Evolutionary conservation across 2,888 invertebrate species (phyloP).

Genomic region (Helleia helle): DNA sequence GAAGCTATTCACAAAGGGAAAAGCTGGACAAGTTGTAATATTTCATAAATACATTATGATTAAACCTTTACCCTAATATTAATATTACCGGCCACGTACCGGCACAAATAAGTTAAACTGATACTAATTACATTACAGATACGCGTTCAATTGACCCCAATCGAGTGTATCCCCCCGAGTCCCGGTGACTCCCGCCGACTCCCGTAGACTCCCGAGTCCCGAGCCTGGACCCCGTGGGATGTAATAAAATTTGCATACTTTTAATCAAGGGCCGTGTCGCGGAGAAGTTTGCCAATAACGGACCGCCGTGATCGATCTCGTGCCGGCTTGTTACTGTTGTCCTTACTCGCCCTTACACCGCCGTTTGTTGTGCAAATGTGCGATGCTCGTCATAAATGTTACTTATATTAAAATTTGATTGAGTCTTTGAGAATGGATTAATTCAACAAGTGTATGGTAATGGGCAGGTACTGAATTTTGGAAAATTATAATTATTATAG

Average conservation of each 20-base stretch:
- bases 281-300: conserved; percentile 75
- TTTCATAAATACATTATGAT: too few relatives aligned
- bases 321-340: conserved; percentile 50
- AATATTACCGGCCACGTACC: background rate
- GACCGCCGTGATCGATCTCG: conserved; percentile 64
- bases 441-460: too few relatives aligned
- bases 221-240: conserved; percentile 46
- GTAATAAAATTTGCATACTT: conserved; percentile 76
- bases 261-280: conserved; percentile 75
- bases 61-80: too few relatives aligned
- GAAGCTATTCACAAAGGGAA: too few relatives aligned
- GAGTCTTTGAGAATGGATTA: too few relatives aligned
- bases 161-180: conserved; percentile 31
- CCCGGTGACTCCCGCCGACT: conserved; percentile 12
- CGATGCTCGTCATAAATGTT: conserved; percentile 20
- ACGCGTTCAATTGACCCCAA: conserved; percentile 32
- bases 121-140: conserved; percentile 31
- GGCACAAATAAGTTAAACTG: conserved; percentile 21
- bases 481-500: too few relatives aligned
- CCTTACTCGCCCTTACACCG: too few relatives aligned
- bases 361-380: conserved; percentile 33
- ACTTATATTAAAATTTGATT: too few relatives aligned
- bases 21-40: too few relatives aligned
- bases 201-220: conserved; percentile 16
- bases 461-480: too few relatives aligned